Evolutionary conservation across 2,113 vertebrate species (phyloP).

Genomic region (Scophthalmus maximus): DNA sequence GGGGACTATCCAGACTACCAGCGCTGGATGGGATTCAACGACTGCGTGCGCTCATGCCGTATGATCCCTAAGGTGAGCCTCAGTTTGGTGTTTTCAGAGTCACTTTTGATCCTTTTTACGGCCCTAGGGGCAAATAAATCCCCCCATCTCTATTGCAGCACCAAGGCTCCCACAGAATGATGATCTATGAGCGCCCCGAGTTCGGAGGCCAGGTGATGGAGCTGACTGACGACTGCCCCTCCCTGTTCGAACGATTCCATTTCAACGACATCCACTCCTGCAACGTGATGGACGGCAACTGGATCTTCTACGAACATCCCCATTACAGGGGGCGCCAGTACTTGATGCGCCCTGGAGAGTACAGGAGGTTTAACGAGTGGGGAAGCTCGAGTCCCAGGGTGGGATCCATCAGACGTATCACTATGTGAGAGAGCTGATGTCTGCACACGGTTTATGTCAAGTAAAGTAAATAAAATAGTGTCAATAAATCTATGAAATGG

Average conservation of each 20-base stretch:
- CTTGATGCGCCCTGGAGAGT: constrained; percentile 69
- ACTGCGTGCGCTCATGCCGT: constrained; percentile 78
- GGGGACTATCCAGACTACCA: constrained; percentile 81
- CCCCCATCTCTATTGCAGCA: constrained; percentile 43
- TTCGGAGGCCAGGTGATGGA: constrained; percentile 78
- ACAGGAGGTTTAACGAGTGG: constrained; percentile 75
- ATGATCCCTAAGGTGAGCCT: constrained; percentile 72
- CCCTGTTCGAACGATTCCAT: constrained; percentile 74
- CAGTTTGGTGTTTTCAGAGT: background rate
- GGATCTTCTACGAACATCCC: constrained; percentile 80
- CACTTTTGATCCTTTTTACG: background rate
- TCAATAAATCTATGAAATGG: constrained; percentile 39
- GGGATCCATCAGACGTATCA: constrained; percentile 72
- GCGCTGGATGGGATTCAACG: constrained; percentile 81
- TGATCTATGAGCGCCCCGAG: constrained; percentile 74
- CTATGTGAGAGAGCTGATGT: constrained; percentile 37
- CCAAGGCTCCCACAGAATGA: constrained; percentile 73
- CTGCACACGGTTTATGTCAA: constrained; percentile 15
- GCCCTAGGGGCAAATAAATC: background rate
- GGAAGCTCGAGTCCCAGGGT: constrained; percentile 69
- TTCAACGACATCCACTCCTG: constrained; percentile 75
- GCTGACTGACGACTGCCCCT: constrained; percentile 75
- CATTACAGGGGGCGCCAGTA: constrained; percentile 77
- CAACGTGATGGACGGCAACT: constrained; percentile 78
- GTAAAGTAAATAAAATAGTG: constrained; percentile 33